These are phyloP conservation scores for Ovis aries DNA, from an alignment of 2,113 vertebrate genomes.

Conservation along the genomic window ARS-UI_Ramb_v3.0 NC_056060.1:33183501-33184000, in stretches of 20 bases:
- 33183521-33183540: not conserved
- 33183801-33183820: not conserved
- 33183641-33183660: not conserved
- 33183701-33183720: not conserved
- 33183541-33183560: not conserved
- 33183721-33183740: not conserved
- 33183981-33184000: not conserved
- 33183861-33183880: not conserved
- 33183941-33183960: not conserved
- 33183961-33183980: not conserved
- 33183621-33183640: not conserved
- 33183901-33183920: not conserved
- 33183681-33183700: not conserved
- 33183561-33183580: fast-evolving
- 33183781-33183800: not conserved
- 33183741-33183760: not conserved
- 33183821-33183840: not conserved
- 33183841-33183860: not conserved
- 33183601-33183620: not conserved
- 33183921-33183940: not conserved
- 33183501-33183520: not conserved
- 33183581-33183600: not conserved
- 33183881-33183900: not conserved
- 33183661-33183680: not conserved
- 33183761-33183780: not conserved